Evolutionary conservation across 1,140 invertebrate species (phyloP), one percentile per base, ranked within the genome.

Genomic region (Atopsyche davidsoni): DNA sequence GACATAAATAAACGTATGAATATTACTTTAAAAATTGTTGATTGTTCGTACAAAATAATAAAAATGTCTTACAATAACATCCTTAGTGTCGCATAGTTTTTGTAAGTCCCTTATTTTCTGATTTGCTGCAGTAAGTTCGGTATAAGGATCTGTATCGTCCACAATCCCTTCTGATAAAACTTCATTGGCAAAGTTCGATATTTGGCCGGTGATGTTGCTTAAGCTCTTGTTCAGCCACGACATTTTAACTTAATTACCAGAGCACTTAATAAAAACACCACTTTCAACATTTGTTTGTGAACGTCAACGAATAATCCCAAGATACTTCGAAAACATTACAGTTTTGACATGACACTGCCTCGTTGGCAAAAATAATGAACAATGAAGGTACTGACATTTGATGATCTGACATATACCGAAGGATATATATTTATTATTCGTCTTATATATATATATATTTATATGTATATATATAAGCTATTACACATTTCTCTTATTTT

Each of bases 151-250:
- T 57, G 66, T 67, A 62, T 78, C 75, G 16, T 79, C 72, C 25
- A 75, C 70, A 53, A 74, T 68, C 46, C 70, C 68, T 28, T 83
- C 81, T 38, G 79, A 76, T 53, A 85, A 68, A 35, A 83, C 83
- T 66, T 85, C 85, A 59, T 81, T 83, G 50, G 85, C 84, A 60
- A 87, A 81, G 68, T 75, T 87, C 9, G 80, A 80, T 53, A 87
- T 78, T 68, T 87, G 85, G 59, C 83, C 84, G 65, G 85, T 86
- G 56, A 86, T 69, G 73, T 72, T 79, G 63, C 75, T 83, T 51
- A 86, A 75, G 68, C 82, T 85, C 58, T 83, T 79, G 61, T 85
- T 85, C 50, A 87, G 75, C 84, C 85, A 87, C 69, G 83, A 81
- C 83, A 86, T 86, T 70, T 74, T 78, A 25, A 45, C 42, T 34